A percentile compares a stretch with the other conserved stretches of the same genome.
phyloP scores from a whole-genome alignment of 2,113 vertebrate species.

The Zeus faber region DNA sequence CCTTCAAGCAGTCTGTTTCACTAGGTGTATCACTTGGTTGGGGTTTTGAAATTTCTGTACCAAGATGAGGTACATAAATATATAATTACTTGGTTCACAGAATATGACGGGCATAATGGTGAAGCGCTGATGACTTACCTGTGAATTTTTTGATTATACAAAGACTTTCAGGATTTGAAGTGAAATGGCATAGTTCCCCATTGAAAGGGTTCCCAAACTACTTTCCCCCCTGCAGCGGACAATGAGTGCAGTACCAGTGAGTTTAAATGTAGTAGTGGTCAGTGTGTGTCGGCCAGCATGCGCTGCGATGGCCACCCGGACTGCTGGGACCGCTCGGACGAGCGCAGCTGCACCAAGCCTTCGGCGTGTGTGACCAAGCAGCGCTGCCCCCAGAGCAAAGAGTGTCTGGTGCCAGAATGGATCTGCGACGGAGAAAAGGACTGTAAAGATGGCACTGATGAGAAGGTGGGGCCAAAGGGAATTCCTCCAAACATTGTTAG shows the following conservation, averaged over 20 bases:
- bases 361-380: constrained; percentile 71
- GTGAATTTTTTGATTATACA: too few species aligned
- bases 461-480: constrained; percentile 85
- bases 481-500: too few species aligned
- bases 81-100: too few species aligned
- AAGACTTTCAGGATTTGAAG: too few species aligned
- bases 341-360: constrained; percentile 70
- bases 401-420: constrained; percentile 84
- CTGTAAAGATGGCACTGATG: constrained; percentile 84
- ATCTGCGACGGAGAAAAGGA: constrained; percentile 81
- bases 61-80: too few species aligned
- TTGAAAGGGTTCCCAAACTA: too few species aligned
- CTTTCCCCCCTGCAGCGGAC: constrained; percentile 39
- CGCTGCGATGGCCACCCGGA: constrained; percentile 82
- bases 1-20: too few species aligned
- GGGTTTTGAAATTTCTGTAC: too few species aligned
- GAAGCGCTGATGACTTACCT: too few species aligned
- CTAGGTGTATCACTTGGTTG: too few species aligned
- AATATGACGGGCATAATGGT: too few species aligned
- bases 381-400: constrained; percentile 72
- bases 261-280: constrained; percentile 80
- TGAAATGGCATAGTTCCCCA: too few species aligned
- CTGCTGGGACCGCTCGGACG: constrained; percentile 85
- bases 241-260: constrained; percentile 63
- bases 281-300: constrained; percentile 77